Conservation (phyloP, 35 echinoderm and acorn worm species). For the Lytechinus pictus region DNA sequence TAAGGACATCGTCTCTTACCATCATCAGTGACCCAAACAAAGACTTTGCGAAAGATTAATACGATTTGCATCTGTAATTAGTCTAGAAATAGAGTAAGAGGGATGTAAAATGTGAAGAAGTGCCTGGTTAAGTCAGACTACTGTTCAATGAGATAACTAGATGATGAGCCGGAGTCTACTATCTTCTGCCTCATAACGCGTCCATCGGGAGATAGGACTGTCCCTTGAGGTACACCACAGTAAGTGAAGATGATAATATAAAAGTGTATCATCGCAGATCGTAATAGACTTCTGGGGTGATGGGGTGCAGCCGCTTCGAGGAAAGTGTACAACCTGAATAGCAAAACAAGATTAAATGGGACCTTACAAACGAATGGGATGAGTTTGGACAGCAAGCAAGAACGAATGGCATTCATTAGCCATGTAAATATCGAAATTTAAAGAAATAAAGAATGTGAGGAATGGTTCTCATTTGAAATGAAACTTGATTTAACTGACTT, state of each 20-base stretch:
- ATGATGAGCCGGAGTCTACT: background rate
- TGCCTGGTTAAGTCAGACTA: background rate
- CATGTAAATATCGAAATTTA: background rate
- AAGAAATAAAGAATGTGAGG: background rate
- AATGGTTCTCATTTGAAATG: background rate
- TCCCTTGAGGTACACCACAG: background rate
- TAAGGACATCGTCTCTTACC: background rate
- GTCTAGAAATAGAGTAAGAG: background rate
- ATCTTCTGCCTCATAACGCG: background rate
- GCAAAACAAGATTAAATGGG: background rate
- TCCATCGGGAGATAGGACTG: background rate
- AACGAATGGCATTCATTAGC: background rate
- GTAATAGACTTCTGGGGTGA: background rate
- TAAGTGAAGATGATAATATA: background rate
- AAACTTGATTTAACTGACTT: background rate
- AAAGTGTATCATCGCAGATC: background rate
- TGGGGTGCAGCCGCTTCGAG: background rate
- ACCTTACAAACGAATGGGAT: background rate
- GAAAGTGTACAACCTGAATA: background rate
- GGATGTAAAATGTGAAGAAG: background rate
- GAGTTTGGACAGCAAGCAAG: background rate
- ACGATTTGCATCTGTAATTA: background rate
- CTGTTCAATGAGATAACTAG: constrained; percentile 4
- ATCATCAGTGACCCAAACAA: background rate
- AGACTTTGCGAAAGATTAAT: background rate